Evolutionary conservation across 2,797 vertebrate genomes (phyloP), one percentile per base, ranked within the genome.

Genomic region (Carduelis carduelis): DNA sequence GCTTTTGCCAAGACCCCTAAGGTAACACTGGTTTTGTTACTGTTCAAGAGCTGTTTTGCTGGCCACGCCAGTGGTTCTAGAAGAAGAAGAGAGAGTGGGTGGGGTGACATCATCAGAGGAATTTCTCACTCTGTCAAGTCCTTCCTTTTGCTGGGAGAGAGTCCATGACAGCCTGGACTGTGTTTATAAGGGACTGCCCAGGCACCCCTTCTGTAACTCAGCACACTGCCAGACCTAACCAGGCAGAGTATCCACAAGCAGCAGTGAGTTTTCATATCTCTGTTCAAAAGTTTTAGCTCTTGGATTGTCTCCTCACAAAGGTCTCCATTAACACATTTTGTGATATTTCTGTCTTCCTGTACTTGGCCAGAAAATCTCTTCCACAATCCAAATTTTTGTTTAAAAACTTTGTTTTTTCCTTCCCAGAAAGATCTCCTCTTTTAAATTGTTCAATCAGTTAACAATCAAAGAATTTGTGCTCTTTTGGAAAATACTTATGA

Each of bases 391-490:
- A 47, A 34, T 47, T 66, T 83, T 66, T 61, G 3, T 47, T 79
- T 60, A 35, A 5, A 74, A 37, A 4, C 0, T 2, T 13, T 12
- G n/a, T n/a, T 21, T 53, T 12, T 47, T 20, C 16, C 2, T 1
- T 6, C 8, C 4, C 9, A 52, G 32, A 71, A 82, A 76, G n/a
- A 17, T 41, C 0, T 43, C 9, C 1, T 22, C 14, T 61, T 53
- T 46, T 63, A 7, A 86, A 43, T 12, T 17, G 3, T 26, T 70
- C 22, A 9, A 43, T 37, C 4, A 39, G 18, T 77, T 41, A 28
- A 34, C 22, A 43, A 66, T 65, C 16, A 56, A 52, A 66, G 6
- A 14, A 14, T 84, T 44, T 34, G 3, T 57, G 8, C 6, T 72
- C 47, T 50, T 61, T 17, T 37, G 28, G 32, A n/a, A 52, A 52